A percentile compares a stretch with the other conserved stretches of the same genome.
Conservation (phyloP, 2,797 vertebrate genomes). For the Nyctibius grandis region DNA sequence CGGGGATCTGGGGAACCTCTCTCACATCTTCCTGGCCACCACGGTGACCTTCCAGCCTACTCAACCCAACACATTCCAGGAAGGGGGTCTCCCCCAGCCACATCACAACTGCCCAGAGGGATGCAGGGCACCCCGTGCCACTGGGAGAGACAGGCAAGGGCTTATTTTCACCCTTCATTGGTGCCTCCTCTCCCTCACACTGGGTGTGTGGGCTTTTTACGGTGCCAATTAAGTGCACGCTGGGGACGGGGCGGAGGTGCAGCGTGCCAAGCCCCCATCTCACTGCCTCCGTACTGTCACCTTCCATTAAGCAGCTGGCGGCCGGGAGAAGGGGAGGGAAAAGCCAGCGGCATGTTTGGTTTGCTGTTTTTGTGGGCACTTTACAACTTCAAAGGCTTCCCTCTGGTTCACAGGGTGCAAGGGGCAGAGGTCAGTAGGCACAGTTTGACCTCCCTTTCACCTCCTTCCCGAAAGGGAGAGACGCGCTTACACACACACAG, state of each 20-base stretch:
- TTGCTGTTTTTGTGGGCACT: constrained; percentile 45
- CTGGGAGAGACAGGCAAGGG: not conserved
- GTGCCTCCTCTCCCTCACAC: not conserved
- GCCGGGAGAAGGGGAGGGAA: constrained; percentile 12
- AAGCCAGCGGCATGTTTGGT: constrained; percentile 29
- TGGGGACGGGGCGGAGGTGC: not conserved
- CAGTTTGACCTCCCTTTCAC: constrained; percentile 61
- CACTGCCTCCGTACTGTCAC: constrained; percentile 15
- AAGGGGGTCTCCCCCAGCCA: not conserved
- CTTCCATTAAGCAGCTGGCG: constrained; percentile 43
- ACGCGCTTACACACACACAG: not conserved
- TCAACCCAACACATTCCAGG: not conserved
- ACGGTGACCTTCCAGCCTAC: not conserved
- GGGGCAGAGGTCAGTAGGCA: constrained; percentile 57
- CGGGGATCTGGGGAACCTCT: not conserved
- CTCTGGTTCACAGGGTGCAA: constrained; percentile 62
- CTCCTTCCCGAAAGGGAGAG: constrained; percentile 10
- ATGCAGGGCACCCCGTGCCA: rapidly evolving
- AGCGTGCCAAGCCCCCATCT: not conserved
- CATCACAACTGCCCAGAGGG: rapidly evolving
- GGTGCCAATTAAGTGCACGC: not conserved
- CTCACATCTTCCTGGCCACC: not conserved
- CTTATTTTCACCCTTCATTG: not conserved
- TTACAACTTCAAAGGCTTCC: constrained; percentile 60
- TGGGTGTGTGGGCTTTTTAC: constrained; percentile 42